These are phyloP conservation scores for Pelobates fuscus DNA, from an alignment of 2,113 vertebrate genomes.

Conservation along the genomic window DNA sequence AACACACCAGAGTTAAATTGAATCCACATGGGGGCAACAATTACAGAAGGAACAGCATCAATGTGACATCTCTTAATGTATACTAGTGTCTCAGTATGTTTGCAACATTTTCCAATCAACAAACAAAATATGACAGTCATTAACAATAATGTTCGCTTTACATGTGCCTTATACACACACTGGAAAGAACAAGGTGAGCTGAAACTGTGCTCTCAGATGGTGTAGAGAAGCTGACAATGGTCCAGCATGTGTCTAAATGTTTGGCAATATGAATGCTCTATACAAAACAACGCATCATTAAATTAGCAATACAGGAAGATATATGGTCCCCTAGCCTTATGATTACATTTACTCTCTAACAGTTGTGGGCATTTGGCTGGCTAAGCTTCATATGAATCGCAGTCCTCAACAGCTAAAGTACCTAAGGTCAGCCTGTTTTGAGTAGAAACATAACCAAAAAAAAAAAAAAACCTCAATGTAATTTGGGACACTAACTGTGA, in stretches of 20 bases:
- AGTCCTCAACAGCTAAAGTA: too few relatives aligned
- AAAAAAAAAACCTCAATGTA: too few relatives aligned
- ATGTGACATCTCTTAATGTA: constrained; percentile 37
- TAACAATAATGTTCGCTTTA: background rate
- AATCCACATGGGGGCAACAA: constrained; percentile 33
- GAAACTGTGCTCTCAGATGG: background rate
- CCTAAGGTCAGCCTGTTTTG: too few relatives aligned
- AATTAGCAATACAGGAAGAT: too few relatives aligned
- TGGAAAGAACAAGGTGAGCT: background rate
- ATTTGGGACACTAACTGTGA: too few relatives aligned
- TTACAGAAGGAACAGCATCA: constrained; percentile 24
- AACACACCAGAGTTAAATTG: constrained; percentile 18
- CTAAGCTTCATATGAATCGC: too few relatives aligned
- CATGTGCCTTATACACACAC: background rate
- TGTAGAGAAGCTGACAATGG: background rate
- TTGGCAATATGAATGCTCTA: background rate
- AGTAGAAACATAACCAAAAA: too few relatives aligned
- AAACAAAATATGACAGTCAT: constrained; percentile 2
- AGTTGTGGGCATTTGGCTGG: too few relatives aligned
- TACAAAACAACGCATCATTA: too few relatives aligned
- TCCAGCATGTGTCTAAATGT: background rate
- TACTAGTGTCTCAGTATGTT: background rate
- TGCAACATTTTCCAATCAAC: background rate
- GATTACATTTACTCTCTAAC: too few relatives aligned
- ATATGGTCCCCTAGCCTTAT: too few relatives aligned